Base-by-base conservation (phyloP, 2,113 vertebrate species). In the Alaudala cheleensis region DNA sequence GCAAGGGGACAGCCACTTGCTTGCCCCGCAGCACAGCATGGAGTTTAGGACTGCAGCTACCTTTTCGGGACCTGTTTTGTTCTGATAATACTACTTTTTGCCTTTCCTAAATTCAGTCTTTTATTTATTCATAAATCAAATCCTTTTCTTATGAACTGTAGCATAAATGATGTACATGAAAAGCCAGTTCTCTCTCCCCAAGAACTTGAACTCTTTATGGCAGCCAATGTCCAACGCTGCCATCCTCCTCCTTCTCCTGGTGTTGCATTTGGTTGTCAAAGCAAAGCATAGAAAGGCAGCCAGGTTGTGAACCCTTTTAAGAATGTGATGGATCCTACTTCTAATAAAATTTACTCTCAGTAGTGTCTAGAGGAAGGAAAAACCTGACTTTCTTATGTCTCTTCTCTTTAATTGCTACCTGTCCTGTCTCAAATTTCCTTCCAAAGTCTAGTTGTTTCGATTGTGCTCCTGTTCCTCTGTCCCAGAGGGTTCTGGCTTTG, bases 21-120 rank as follows among this genome's bases (percentile, higher is more conserved):
- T 7, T 22, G 45, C 5, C 29, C 42, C 0, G 0, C 16, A 33
- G 24, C 21, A 13, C 16, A 47, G 29, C 0, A 0, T 24, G 21
- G 7, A 22, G 18, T 28, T 76, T 25, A 67, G 53, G 23, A 39
- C 8, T 8, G 26, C 29, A 76, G 28, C 29, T 85, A 9, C 31
- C 19, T 76, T 72, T 34, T 37, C 13, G 5, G 19, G 45, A 5
- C 31, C 14, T 47, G 25, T 51, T 89, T 84, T 56, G 9, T 34
- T 22, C 47, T 60, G n/a, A 33, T 71, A 58, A 42, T 39, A 51
- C 8, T 7, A 58, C 21, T 64, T 80, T 65, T 88, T 64, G 12
- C 28, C 53, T 89, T 74, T 82, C 37, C 15, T 67, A 60, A 81
- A 60, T 64, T 69, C 24, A 60, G 6, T 58, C 77, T 50, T 65